Percentiles rank a stretch among this genome's conserved stretches.
Conservation (phyloP, 2,797 vertebrate species). For the Echeneis naucrates region DNA sequence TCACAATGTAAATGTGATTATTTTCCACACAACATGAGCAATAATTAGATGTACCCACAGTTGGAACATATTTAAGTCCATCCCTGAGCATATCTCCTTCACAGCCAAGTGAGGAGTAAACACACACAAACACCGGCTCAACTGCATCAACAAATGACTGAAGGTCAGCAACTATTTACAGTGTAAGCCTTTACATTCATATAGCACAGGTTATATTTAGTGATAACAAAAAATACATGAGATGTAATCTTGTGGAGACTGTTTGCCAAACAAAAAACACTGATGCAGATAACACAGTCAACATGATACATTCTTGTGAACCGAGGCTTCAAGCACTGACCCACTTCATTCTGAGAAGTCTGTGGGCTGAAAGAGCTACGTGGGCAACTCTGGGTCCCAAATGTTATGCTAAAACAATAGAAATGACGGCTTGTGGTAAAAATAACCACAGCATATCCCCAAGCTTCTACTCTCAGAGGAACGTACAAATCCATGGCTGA, state of each 20-base stretch:
- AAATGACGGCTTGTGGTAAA: constrained; percentile 2
- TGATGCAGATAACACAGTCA: constrained; percentile 13
- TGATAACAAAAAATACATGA: constrained; percentile 46
- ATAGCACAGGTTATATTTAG: constrained; percentile 50
- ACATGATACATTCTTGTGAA: neutral
- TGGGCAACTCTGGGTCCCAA: neutral
- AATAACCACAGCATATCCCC: constrained; percentile 11
- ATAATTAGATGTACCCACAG: constrained; percentile 21
- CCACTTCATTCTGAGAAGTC: constrained; percentile 7
- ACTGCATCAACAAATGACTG: constrained; percentile 22
- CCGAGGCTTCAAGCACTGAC: constrained; percentile 13
- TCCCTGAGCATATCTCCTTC: constrained; percentile 43
- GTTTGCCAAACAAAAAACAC: constrained; percentile 58
- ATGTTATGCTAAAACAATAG: neutral
- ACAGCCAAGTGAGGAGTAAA: neutral
- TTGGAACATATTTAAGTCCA: constrained; percentile 38
- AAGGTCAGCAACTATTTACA: constrained; percentile 51
- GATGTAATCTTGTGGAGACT: constrained; percentile 32
- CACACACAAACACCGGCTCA: constrained; percentile 8
- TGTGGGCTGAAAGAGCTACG: constrained; percentile 3
- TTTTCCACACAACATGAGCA: constrained; percentile 10
- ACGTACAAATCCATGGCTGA: constrained; percentile 2
- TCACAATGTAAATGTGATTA: neutral
- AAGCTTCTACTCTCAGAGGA: neutral
- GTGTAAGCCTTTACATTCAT: constrained; percentile 32